These are phyloP conservation scores for Chydorus sphaericus DNA, from an alignment of 2,888 invertebrate species.

Conservation along the genomic window DNA sequence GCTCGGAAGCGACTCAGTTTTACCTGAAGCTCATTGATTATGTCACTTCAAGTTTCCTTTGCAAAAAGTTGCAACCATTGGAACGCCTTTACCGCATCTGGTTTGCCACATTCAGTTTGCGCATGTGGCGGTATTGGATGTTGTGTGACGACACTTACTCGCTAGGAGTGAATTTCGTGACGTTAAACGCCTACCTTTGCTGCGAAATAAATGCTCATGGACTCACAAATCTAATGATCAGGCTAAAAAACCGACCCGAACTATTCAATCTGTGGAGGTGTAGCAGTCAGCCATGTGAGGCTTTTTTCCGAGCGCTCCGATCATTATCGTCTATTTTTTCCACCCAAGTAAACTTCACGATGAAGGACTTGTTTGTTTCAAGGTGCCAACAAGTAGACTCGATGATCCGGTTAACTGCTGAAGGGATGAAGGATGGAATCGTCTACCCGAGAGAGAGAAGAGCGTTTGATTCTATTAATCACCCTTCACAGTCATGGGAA, in stretches of 20 bases:
- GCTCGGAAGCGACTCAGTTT: conserved; percentile 2
- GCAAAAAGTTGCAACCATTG: not conserved
- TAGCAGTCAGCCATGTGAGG: not conserved
- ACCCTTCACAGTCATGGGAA: not conserved
- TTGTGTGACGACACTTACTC: not conserved
- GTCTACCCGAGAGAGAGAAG: not conserved
- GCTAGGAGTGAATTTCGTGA: not conserved
- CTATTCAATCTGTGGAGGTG: not conserved
- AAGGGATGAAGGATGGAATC: not conserved
- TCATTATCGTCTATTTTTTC: not conserved
- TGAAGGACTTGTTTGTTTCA: not conserved
- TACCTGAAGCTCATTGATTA: not conserved
- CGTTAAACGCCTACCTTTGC: not conserved
- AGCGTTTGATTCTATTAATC: not conserved
- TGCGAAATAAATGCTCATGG: not conserved
- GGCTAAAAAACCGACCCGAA: not conserved
- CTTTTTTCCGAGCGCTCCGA: not conserved
- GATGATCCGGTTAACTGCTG: not conserved
- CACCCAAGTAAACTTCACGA: not conserved
- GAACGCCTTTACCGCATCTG: not conserved
- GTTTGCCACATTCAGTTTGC: not conserved
- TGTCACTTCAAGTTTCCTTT: not conserved
- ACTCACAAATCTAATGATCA: not conserved
- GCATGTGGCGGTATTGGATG: not conserved
- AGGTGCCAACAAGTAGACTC: conserved; percentile 4